These are phyloP conservation scores for Axis porcinus DNA, from an alignment of 2,113 vertebrate species.

Conservation along the genomic window DNA sequence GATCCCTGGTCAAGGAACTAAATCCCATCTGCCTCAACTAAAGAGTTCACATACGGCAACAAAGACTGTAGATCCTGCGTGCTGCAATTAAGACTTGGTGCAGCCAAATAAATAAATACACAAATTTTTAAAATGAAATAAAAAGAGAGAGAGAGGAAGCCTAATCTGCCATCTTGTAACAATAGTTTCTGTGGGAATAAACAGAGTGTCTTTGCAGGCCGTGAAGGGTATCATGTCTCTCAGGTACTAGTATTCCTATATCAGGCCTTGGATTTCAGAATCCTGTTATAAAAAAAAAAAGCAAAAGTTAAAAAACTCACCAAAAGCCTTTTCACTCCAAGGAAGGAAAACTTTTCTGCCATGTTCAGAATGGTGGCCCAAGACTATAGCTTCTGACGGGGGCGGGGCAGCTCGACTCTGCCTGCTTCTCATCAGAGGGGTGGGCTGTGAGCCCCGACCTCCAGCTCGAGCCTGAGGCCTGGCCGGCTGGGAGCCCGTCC, in stretches of 20 bases:
- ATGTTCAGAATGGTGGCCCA: background rate
- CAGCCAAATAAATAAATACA: background rate
- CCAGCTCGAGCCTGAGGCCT: background rate
- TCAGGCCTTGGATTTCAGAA: background rate
- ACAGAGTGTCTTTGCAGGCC: background rate
- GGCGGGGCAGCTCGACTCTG: accelerated
- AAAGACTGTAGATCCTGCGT: background rate
- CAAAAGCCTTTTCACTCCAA: background rate
- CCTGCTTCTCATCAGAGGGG: background rate
- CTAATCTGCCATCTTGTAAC: background rate
- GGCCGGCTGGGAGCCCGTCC: background rate
- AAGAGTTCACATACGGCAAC: background rate
- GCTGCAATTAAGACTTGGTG: background rate
- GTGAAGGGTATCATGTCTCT: background rate
- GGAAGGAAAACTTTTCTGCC: background rate
- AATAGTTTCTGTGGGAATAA: background rate
- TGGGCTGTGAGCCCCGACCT: background rate
- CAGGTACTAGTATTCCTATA: background rate
- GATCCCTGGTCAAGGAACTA: background rate
- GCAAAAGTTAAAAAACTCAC: background rate
- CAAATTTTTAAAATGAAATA: background rate
- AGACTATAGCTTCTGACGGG: background rate
- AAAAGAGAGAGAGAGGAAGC: background rate
- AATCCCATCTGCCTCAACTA: background rate
- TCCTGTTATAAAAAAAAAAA: background rate